These are phyloP conservation scores for Chlamydotis undulata DNA, from an alignment of 2,113 vertebrate genomes.

Conservation along the genomic window DNA sequence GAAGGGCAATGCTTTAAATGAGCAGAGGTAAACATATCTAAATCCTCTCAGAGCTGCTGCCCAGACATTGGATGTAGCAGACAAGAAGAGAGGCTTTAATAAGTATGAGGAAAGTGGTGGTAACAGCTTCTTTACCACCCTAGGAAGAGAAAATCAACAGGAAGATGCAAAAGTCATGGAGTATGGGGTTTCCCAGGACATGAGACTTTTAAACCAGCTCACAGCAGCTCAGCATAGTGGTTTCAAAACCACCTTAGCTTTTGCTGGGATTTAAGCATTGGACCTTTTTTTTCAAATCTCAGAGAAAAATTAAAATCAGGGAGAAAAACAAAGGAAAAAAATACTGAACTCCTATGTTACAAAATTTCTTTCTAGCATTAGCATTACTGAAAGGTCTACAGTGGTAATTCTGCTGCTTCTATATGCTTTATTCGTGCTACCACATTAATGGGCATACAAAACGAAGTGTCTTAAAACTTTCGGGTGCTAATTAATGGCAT, in stretches of 20 bases:
- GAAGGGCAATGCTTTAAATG: neutral
- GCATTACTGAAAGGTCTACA: neutral
- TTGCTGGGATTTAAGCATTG: neutral
- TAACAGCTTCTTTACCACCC: neutral
- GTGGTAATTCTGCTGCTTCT: neutral
- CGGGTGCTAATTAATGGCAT: neutral
- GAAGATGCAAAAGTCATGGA: neutral
- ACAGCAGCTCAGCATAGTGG: fast-evolving
- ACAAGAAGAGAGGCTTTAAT: neutral
- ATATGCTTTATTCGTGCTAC: neutral
- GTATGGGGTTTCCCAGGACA: neutral
- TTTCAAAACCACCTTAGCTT: neutral
- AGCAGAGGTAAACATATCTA: neutral
- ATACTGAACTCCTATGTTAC: neutral
- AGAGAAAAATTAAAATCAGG: neutral
- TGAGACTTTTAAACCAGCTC: neutral
- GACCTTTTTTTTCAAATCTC: neutral
- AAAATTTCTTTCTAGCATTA: neutral
- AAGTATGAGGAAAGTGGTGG: neutral
- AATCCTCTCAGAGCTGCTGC: neutral
- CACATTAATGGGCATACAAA: neutral
- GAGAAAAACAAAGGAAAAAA: neutral
- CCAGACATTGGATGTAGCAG: neutral
- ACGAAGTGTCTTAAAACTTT: neutral
- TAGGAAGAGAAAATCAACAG: neutral